Base-by-base conservation (phyloP, 2,113 vertebrate species). In the Colaptes auratus region DNA sequence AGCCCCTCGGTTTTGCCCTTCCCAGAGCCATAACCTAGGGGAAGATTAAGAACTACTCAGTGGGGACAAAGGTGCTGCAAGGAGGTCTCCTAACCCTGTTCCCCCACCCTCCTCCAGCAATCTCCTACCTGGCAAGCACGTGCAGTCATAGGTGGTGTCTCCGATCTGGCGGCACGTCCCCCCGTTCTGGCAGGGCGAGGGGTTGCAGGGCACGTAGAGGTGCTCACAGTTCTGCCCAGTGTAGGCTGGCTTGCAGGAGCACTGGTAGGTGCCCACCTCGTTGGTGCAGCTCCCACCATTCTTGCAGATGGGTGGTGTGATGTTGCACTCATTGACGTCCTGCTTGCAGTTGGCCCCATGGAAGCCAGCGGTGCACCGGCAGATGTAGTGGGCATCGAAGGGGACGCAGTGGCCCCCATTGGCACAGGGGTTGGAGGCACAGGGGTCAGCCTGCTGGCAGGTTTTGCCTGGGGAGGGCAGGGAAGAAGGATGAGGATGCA, bases 111-210 rank as follows among this genome's bases (percentile, higher is more conserved):
- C 1, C 0, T 2, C 0, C 55, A 9, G 18, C 58, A 30, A 36
- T 33, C 67, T 3, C 27, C 17, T 98, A 99, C 99, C 99, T 98
- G 99, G 99, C 85, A 99, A 98, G 82, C 99, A 99, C 63, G 99
- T 98, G 81, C 99, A 99, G 70, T 99, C 99, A 0, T 99, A 99
- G 92, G 97, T 98, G 77, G 98, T 98, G 64, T 99, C 99, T 5
- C 99, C 98, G 0, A 97, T 99, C 96, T 99, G 99, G 63, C 98
- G 98, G 97, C 99, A 99, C 67, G 99, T 99, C 36, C 99, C 99
- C 33, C 99, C 99, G 0, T 99, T 99, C 83, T 98, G 98, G 98
- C 99, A 99, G 61, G 99, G 99, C 0, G 99, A 99, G 35, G 99
- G 99, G 97, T 97, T 99, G 97, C 99, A 99, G 77, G 99, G 99